Evolutionary conservation across 2,888 invertebrate genomes (phyloP).

Genomic region (Trachelus iudaicus): DNA sequence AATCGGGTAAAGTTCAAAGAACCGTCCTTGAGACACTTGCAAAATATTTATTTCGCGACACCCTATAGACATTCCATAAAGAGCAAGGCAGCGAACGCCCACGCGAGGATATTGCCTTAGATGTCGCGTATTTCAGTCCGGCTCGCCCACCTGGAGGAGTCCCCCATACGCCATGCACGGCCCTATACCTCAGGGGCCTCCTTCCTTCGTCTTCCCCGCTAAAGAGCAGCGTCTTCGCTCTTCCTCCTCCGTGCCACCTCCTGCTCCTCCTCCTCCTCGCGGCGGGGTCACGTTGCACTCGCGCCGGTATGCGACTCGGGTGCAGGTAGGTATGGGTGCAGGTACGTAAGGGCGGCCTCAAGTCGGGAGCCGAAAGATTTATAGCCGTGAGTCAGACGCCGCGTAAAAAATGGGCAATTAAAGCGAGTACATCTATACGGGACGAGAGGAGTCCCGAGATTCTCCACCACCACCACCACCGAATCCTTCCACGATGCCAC

Average conservation of each 20-base stretch:
- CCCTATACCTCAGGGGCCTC: neutral
- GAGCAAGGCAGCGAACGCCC: neutral
- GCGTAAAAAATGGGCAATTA: conserved; percentile 46
- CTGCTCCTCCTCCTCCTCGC: conserved; percentile 2
- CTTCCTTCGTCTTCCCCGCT: neutral
- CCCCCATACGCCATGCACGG: neutral
- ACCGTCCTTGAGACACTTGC: neutral
- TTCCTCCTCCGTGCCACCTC: conserved; percentile 22
- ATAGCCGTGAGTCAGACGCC: conserved; percentile 31
- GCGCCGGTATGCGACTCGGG: neutral
- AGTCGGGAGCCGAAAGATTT: conserved; percentile 36
- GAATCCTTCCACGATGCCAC: too few relatives aligned
- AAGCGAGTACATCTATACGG: conserved; percentile 17
- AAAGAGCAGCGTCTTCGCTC: conserved; percentile 33
- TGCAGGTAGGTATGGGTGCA: neutral
- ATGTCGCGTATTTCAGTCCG: conserved; percentile 8
- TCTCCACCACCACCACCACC: neutral
- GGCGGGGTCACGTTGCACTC: conserved; percentile 1
- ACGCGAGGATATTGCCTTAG: conserved; percentile 6
- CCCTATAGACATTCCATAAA: neutral
- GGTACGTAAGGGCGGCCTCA: neutral
- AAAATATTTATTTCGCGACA: neutral
- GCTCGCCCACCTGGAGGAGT: neutral
- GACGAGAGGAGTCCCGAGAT: neutral
- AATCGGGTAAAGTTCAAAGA: neutral